A percentile compares a stretch with the other conserved stretches of the same genome.
Conservation (phyloP, 2,113 vertebrate genomes). For the Calyptomena viridis region DNA sequence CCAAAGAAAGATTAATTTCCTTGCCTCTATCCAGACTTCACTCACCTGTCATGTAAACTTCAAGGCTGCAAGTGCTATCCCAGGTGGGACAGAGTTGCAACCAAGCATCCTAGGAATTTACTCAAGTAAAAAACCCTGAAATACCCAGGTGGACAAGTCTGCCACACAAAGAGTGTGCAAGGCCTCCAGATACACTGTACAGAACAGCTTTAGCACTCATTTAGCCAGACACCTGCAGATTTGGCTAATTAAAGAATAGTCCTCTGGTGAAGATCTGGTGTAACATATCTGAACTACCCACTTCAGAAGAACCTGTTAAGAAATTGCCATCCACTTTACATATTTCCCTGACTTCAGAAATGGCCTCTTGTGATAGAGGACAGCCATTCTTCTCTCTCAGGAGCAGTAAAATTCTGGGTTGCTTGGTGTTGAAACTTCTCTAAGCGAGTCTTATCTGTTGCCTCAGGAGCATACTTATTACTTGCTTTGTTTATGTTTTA, state of each 20-base stretch:
- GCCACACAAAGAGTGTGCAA: background rate
- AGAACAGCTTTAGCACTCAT: background rate
- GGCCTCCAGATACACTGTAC: background rate
- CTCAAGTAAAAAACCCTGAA: background rate
- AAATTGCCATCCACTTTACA: background rate
- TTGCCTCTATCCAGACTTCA: background rate
- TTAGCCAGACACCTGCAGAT: background rate
- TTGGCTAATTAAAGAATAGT: background rate
- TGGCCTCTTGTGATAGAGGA: background rate
- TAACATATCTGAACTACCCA: background rate
- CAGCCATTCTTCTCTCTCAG: background rate
- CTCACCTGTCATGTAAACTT: background rate
- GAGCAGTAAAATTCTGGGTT: background rate
- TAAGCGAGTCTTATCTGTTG: background rate
- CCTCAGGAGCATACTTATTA: background rate
- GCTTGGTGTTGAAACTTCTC: background rate
- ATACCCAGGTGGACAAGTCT: background rate
- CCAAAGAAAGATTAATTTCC: background rate
- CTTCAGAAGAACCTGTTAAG: background rate
- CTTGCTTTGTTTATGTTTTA: slow-evolving; percentile 29
- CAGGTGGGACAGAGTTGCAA: background rate
- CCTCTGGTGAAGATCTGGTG: background rate
- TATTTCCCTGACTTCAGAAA: background rate
- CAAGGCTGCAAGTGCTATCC: background rate
- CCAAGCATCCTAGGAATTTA: background rate